Evolutionary conservation across 2,113 vertebrate genomes (phyloP).

Genomic region (Rhizomys pruinosus): DNA sequence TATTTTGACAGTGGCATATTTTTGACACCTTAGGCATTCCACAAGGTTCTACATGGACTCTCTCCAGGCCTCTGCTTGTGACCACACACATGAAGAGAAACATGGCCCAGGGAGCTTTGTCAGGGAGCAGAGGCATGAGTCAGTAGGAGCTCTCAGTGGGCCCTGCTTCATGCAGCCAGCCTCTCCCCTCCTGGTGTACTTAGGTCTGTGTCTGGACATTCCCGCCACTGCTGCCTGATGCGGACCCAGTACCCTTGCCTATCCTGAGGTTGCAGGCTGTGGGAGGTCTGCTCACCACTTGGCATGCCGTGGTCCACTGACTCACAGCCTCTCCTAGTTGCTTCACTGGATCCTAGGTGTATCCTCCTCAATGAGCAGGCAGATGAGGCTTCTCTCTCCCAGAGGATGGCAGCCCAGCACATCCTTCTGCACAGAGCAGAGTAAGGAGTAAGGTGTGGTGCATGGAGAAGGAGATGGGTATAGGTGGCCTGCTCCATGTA

Average conservation of each 20-base stretch:
- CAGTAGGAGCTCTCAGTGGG: accelerated
- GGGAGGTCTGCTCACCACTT: not conserved
- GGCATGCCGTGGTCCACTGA: not conserved
- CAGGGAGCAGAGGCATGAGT: not conserved
- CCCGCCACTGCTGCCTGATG: not conserved
- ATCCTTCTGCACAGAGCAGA: not conserved
- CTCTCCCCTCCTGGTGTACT: not conserved
- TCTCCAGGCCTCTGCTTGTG: not conserved
- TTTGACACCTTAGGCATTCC: not conserved
- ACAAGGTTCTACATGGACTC: not conserved
- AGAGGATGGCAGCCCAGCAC: too few relatives aligned
- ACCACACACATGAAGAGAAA: accelerated
- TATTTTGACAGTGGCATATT: not conserved
- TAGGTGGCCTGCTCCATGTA: not conserved
- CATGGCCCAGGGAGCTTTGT: not conserved
- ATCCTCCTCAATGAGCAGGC: not conserved
- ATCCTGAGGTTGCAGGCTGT: not conserved
- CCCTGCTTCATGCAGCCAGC: not conserved
- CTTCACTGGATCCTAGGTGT: accelerated
- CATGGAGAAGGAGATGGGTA: not conserved
- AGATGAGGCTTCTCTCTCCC: not conserved
- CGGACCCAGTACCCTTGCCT: not conserved
- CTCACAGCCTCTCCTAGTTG: not conserved
- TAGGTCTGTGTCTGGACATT: not conserved
- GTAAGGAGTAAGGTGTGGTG: not conserved